These are phyloP conservation scores for Danionella cerebrum DNA, from an alignment of 2,113 vertebrate genomes.

Conservation along the genomic window DNA sequence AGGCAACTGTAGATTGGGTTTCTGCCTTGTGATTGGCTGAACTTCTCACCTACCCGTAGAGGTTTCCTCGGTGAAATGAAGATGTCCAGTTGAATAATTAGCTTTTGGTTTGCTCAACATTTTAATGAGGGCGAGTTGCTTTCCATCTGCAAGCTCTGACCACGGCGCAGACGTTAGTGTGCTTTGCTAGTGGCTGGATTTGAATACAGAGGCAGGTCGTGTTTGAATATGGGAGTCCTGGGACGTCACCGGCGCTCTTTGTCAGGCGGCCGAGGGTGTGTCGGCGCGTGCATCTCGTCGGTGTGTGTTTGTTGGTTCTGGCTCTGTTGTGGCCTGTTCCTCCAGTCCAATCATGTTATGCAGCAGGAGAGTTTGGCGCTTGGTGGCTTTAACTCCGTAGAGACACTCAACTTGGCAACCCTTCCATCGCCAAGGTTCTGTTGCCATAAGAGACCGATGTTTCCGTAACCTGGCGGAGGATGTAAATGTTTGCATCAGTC, in stretches of 20 bases:
- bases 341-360: neutral
- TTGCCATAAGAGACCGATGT: conserved; percentile 59
- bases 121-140: too few relatives aligned
- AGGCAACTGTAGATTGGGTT: too few relatives aligned
- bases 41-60: too few relatives aligned
- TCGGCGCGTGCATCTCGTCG: neutral
- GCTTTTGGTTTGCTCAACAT: too few relatives aligned
- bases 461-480: too few relatives aligned
- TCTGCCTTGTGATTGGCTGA: too few relatives aligned
- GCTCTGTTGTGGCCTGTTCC: neutral
- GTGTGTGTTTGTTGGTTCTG: conserved; percentile 11
- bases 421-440: conserved; percentile 48
- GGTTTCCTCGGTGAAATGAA: too few relatives aligned
- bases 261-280: conserved; percentile 33
- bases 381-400: conserved; percentile 12
- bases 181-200: conserved; percentile 4
- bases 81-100: too few relatives aligned
- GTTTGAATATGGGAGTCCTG: conserved; percentile 11
- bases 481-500: too few relatives aligned
- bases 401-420: conserved; percentile 57
- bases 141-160: too few relatives aligned
- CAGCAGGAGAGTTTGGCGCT: neutral
- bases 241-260: conserved; percentile 17
- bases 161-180: neutral
- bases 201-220: conserved; percentile 10